phyloP scores from a whole-genome alignment of 2,113 vertebrate species.

The Theropithecus gelada region DNA sequence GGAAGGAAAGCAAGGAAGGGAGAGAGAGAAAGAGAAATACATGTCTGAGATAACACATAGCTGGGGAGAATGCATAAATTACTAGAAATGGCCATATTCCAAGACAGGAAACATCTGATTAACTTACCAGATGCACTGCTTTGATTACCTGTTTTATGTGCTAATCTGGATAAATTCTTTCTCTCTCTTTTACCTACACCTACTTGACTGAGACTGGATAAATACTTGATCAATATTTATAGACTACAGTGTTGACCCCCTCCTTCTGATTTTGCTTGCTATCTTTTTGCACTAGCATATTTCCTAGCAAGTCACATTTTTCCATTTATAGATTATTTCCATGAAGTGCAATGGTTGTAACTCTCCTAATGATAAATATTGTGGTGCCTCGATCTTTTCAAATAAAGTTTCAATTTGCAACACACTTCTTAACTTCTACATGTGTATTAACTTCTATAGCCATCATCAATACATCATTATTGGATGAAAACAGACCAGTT shows the following conservation, averaged over 20 bases:
- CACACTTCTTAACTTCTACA: not conserved
- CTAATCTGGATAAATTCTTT: not conserved
- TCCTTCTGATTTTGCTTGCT: not conserved
- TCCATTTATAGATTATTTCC: not conserved
- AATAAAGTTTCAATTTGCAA: not conserved
- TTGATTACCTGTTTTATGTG: not conserved
- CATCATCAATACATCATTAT: not conserved
- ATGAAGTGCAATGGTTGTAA: not conserved
- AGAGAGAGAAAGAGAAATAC: not conserved
- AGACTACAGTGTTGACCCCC: not conserved
- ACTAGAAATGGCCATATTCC: not conserved
- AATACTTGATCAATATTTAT: not conserved
- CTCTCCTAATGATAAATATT: not conserved
- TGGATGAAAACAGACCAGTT: not conserved
- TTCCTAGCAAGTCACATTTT: not conserved
- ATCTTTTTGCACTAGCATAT: not conserved
- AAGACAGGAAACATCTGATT: not conserved
- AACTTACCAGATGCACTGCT: not conserved
- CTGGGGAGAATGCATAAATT: not conserved
- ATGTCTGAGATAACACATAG: not conserved
- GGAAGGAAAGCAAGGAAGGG: rapidly evolving
- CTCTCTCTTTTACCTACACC: no score
- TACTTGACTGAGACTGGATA: no score
- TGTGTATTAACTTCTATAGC: not conserved
- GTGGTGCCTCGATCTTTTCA: not conserved